Conservation (phyloP, 2,797 vertebrate genomes). For the Schizopygopsis malacanthus region DNA sequence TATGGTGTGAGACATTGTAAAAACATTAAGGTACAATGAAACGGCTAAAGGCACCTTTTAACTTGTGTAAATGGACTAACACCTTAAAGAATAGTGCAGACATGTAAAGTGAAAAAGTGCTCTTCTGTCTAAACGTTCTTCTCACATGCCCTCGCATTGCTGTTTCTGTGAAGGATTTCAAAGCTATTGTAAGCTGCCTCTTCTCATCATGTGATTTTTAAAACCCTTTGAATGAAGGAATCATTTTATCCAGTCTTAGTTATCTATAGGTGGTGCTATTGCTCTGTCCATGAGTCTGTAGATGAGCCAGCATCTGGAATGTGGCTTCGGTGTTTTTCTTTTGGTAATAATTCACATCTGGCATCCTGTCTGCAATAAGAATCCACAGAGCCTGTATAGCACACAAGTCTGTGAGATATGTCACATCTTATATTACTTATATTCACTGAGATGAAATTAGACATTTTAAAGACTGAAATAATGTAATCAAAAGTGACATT, state of each 20-base stretch:
- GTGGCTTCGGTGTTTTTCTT: neutral
- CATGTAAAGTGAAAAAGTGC: neutral
- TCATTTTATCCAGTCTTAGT: neutral
- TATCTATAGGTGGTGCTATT: constrained; percentile 14
- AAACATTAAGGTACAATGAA: neutral
- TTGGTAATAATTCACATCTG: constrained; percentile 7
- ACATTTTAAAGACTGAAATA: neutral
- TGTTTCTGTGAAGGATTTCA: neutral
- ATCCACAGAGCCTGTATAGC: neutral
- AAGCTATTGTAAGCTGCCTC: neutral
- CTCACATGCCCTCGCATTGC: neutral
- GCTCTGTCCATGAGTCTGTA: neutral
- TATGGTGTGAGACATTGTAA: neutral
- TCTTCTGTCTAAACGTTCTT: neutral
- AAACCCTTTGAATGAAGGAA: neutral
- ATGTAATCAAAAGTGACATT: neutral
- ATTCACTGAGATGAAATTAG: neutral
- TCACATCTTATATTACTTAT: neutral
- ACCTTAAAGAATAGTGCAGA: neutral
- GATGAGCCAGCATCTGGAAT: neutral
- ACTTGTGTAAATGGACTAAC: neutral
- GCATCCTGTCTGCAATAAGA: neutral
- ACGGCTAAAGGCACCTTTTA: neutral
- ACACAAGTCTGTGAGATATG: neutral
- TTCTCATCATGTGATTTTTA: no score